A percentile compares a stretch with the other conserved stretches of the same genome.
These are phyloP conservation scores for Arctia plantaginis DNA, from an alignment of 2,888 invertebrate genomes.

Conservation along the genomic window DNA sequence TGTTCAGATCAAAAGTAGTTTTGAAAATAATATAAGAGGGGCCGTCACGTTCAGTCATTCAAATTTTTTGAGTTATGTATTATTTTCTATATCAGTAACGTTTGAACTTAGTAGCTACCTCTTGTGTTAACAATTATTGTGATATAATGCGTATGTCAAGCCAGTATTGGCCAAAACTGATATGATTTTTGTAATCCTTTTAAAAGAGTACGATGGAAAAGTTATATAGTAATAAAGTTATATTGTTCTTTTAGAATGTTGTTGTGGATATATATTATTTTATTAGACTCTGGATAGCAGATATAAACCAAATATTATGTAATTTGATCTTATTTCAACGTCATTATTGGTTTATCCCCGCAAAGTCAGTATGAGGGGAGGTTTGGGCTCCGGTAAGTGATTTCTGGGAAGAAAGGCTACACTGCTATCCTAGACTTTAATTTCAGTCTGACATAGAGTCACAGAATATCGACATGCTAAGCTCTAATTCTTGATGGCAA, in stretches of 20 bases:
- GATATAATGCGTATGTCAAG: background rate
- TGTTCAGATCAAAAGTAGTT: constrained; percentile 25
- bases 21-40: constrained; percentile 19
- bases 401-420: background rate
- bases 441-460: background rate
- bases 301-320: too few relatives aligned
- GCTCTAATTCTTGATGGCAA: background rate
- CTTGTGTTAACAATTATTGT: background rate
- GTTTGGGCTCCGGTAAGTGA: background rate
- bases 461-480: background rate
- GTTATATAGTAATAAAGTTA: too few relatives aligned
- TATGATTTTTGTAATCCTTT: too few relatives aligned
- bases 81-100: constrained; percentile 13
- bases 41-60: constrained; percentile 18
- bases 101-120: background rate
- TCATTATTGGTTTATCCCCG: too few relatives aligned
- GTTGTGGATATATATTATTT: background rate
- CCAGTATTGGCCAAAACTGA: background rate
- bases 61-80: constrained; percentile 20
- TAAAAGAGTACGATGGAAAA: too few relatives aligned
- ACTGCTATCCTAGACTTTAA: background rate
- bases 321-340: too few relatives aligned
- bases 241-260: background rate
- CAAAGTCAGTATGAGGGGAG: background rate
- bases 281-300: too few relatives aligned